These are phyloP conservation scores for Xenopus petersii DNA, from an alignment of 2,797 vertebrate genomes.

Conservation along the genomic window DNA sequence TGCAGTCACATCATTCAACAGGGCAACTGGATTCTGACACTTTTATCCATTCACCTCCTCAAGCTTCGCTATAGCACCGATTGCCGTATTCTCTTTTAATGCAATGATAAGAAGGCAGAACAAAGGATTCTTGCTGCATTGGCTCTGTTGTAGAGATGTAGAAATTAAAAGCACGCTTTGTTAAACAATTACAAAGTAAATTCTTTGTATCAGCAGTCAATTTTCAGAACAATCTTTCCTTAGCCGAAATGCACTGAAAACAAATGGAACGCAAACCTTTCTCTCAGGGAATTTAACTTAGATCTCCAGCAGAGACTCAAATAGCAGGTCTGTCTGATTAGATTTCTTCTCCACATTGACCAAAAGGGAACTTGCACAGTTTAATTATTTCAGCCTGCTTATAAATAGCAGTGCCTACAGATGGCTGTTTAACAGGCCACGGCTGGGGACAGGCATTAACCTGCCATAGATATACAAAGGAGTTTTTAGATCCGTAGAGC, in stretches of 20 bases:
- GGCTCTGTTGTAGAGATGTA: background rate
- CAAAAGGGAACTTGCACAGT: background rate
- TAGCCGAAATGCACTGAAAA: background rate
- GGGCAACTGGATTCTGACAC: too few species aligned
- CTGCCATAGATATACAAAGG: background rate
- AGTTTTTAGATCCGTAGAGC: background rate
- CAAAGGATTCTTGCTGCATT: background rate
- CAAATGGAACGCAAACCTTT: background rate
- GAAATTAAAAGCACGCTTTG: background rate
- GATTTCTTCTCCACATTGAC: background rate
- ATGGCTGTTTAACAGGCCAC: background rate
- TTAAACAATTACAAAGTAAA: background rate
- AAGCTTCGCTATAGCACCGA: too few species aligned
- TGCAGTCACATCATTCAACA: too few species aligned
- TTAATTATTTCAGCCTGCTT: background rate
- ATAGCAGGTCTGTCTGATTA: background rate
- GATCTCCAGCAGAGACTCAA: background rate
- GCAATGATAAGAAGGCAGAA: too few species aligned
- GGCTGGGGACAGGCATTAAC: background rate
- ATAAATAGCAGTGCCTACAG: background rate
- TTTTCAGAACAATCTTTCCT: background rate
- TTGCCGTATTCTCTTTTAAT: too few species aligned
- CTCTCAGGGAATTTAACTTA: background rate
- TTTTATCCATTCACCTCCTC: too few species aligned
- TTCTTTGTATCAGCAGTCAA: conserved; percentile 1